These are phyloP conservation scores for Galaxea fascicularis DNA, from an alignment of 92 coral and sea anemone species.

Conservation along the genomic window DNA sequence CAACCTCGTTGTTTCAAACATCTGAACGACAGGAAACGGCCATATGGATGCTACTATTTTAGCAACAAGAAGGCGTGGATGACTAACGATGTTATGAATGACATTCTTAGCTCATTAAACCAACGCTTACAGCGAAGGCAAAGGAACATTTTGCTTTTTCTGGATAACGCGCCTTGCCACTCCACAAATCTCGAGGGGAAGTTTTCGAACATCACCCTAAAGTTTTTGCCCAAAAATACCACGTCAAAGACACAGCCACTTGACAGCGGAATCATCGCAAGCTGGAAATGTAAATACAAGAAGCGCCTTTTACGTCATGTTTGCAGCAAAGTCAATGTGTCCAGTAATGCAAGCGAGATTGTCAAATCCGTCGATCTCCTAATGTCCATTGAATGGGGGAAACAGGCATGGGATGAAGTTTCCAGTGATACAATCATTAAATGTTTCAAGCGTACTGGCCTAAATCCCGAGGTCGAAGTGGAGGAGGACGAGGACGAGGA, in stretches of 20 bases:
- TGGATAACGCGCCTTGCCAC: conserved; percentile 65
- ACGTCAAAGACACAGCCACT: conserved; percentile 44
- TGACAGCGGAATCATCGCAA: no score
- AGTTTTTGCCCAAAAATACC: conserved; percentile 64
- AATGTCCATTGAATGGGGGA: conserved; percentile 59
- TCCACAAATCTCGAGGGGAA: conserved; percentile 67
- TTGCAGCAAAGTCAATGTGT: conserved; percentile 46
- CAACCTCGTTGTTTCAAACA: conserved; percentile 64
- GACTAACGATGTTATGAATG: conserved; percentile 55
- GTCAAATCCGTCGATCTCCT: conserved; percentile 50
- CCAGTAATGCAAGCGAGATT: conserved; percentile 54
- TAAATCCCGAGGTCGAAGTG: conserved; percentile 42
- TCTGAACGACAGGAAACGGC: conserved; percentile 46
- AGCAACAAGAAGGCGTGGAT: no score
- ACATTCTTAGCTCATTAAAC: conserved; percentile 43
- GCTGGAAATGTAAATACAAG: no score
- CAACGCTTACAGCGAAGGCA: conserved; percentile 42
- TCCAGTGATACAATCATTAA: conserved; percentile 53
- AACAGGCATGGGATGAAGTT: no score
- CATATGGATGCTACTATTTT: conserved; percentile 63
- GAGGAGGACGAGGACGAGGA: conserved; percentile 64
- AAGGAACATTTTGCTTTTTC: conserved; percentile 30
- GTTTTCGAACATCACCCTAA: no score
- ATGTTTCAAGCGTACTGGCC: conserved; percentile 60
- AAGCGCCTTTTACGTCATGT: conserved; percentile 24